Conservation (phyloP, 2,797 vertebrate genomes). For the Rhabdophis nuchalis region DNA sequence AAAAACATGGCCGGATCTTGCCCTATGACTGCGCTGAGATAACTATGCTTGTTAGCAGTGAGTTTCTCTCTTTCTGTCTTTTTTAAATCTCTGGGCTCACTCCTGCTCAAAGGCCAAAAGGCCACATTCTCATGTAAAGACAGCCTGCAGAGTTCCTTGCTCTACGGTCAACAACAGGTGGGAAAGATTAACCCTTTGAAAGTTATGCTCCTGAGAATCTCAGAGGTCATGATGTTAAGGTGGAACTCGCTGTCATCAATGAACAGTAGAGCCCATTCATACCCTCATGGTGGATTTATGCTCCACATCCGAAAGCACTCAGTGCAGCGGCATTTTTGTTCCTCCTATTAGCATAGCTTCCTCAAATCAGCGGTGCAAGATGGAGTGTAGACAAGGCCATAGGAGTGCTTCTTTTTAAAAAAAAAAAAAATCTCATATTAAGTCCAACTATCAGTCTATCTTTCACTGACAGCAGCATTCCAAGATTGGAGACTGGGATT, state of each 20-base stretch:
- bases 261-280: constrained; percentile 38
- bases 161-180: constrained; percentile 64
- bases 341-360: constrained; percentile 35
- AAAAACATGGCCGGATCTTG: background rate
- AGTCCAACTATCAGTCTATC: background rate
- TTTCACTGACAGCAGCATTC: background rate
- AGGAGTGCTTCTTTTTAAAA: background rate
- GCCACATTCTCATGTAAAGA: constrained; percentile 58
- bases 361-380: constrained; percentile 32
- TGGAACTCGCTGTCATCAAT: constrained; percentile 39
- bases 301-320: constrained; percentile 46
- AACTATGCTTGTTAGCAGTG: constrained; percentile 5
- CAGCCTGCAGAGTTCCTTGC: constrained; percentile 40
- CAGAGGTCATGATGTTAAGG: constrained; percentile 54
- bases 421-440: constrained; percentile 9
- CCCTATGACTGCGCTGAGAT: background rate
- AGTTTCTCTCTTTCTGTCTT: background rate
- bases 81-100: constrained; percentile 2
- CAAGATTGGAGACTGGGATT: background rate
- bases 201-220: constrained; percentile 48
- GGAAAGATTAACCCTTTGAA: constrained; percentile 66
- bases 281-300: constrained; percentile 49
- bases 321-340: constrained; percentile 35
- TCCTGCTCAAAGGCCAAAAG: constrained; percentile 41
- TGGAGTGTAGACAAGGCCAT: constrained; percentile 5